These are phyloP conservation scores for Corapipo altera DNA, from an alignment of 2,113 vertebrate genomes.

Conservation along the genomic window DNA sequence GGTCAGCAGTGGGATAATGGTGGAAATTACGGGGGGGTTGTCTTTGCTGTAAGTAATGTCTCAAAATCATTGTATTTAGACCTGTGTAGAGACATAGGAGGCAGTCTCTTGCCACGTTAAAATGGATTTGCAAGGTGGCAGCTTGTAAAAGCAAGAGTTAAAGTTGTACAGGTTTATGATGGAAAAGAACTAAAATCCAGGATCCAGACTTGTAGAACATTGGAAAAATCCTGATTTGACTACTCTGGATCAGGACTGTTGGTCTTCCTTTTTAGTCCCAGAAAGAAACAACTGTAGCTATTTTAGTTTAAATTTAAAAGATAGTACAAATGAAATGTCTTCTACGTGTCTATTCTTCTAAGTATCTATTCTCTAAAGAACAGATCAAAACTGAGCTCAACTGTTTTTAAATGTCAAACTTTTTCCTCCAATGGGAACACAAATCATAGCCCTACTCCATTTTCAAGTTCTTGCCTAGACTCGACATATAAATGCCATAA, in stretches of 20 bases:
- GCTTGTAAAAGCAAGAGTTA: neutral
- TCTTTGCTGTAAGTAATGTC: neutral
- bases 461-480: conserved; percentile 28
- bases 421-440: neutral
- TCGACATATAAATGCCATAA: conserved; percentile 26
- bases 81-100: neutral
- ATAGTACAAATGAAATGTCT: neutral
- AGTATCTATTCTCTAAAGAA: neutral
- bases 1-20: neutral
- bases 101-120: neutral
- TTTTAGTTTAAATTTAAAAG: neutral
- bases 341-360: neutral
- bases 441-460: neutral
- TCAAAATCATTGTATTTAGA: neutral
- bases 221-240: neutral
- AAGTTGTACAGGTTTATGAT: neutral
- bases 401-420: neutral
- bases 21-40: neutral
- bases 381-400: neutral
- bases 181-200: neutral
- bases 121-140: neutral
- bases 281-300: neutral
- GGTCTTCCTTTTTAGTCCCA: neutral
- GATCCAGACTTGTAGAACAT: neutral
- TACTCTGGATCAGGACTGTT: neutral